Conservation (phyloP, 2,113 vertebrate genomes). For the Sylvietta virens region DNA sequence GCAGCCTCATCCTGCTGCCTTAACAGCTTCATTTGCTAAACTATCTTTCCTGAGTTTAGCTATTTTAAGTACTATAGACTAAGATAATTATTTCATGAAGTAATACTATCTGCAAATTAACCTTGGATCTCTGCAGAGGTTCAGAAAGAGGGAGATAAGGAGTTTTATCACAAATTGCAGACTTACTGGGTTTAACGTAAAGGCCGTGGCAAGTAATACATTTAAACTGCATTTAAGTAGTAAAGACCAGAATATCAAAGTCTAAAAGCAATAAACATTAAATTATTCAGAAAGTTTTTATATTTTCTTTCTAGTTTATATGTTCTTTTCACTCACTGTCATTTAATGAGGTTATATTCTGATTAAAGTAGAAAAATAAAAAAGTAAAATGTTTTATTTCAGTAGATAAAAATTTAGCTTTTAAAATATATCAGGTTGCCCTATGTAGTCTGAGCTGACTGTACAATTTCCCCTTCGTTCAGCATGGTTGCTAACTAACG, state of each 20-base stretch:
- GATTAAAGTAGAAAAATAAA: conserved; percentile 57
- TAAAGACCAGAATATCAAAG: conserved; percentile 59
- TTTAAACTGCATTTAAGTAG: conserved; percentile 74
- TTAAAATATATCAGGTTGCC: neutral
- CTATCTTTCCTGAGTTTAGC: neutral
- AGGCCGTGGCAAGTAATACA: conserved; percentile 66
- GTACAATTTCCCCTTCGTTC: neutral
- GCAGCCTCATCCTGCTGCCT: neutral
- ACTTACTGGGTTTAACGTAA: conserved; percentile 55
- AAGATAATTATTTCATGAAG: conserved; percentile 64
- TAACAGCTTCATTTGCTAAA: neutral
- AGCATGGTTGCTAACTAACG: neutral
- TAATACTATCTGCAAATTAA: conserved; percentile 61
- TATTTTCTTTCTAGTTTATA: conserved; percentile 56
- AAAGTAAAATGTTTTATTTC: conserved; percentile 40
- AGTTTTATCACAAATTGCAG: conserved; percentile 65
- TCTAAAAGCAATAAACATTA: conserved; percentile 61
- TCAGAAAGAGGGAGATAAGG: conserved; percentile 52
- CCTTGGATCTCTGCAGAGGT: conserved; percentile 44
- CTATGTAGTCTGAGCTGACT: neutral
- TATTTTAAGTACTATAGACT: conserved; percentile 35
- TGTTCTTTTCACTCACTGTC: conserved; percentile 53
- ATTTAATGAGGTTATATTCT: conserved; percentile 64
- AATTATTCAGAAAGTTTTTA: conserved; percentile 66
- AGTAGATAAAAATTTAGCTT: conserved; percentile 18